Evolutionary conservation across 2,113 vertebrate species (phyloP), one percentile per base, ranked within the genome.

Genomic region (Phalacrocorax brasilianus): DNA sequence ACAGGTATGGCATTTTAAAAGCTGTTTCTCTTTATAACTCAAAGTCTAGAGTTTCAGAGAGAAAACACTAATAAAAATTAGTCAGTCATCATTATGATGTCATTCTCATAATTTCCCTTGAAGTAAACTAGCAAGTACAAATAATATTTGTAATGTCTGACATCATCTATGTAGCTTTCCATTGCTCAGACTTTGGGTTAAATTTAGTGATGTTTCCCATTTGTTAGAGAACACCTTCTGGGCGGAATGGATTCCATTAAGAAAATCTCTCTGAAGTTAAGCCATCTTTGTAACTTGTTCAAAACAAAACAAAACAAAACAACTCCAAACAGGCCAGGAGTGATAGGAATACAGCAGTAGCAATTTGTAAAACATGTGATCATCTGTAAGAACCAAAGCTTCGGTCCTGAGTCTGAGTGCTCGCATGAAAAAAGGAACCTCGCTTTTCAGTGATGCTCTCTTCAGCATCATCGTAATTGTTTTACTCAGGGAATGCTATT

Each of bases 71-170:
- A 97, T 98, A 98, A 98, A 98, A 98, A 94, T 93, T 96, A 97
- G 92, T 93, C 97, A 98, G 97, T 96, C 98, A 98, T 97, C 96
- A 91, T 98, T 97, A 98, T 98, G 98, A 98, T 98, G 98, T 98
- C 97, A 98, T 96, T 96, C 95, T 97, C 96, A 97, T 97, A 98
- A 98, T 98, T 98, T 98, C 98, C 97, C 97, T 97, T 97, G 97
- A 98, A 98, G 98, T 98, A 98, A 98, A 97, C 97, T 94, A 98
- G 97, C 91, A 96, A 97, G 98, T 98, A 98, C 98, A 98, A 98
- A 98, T 98, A 98, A 98, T 98, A 98, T 98, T 98, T 98, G 97
- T 97, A 98, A 98, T 98, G 97, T 94, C 93, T 97, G 97, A 98
- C 98, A 98, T 98, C 98, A 98, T 98, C 97, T 97, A 98, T 98